Evolutionary conservation across 2,113 vertebrate genomes (phyloP), one percentile per base, ranked within the genome.

Genomic region (Tylochromis polylepis): DNA sequence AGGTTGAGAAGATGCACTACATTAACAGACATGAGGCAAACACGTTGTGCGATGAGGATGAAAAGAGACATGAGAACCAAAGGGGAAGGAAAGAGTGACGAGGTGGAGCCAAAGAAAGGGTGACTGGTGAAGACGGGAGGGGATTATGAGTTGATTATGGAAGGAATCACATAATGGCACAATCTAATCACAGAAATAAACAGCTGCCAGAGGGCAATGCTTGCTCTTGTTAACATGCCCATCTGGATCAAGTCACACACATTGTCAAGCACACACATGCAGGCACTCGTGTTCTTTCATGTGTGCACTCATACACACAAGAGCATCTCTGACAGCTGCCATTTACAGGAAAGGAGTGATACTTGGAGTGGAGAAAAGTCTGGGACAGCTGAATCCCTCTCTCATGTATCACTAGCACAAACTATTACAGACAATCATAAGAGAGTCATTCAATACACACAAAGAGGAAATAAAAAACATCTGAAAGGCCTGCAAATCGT

Each of bases 161-260:
- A 75, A 57, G 86, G 79, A 90, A 80, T 86, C 82, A 86, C 20
- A 72, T 82, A 78, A 90, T 62, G 80, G 49, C 41, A 55, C 60
- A 77, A 88, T 93, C 85, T 92, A 93, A 90, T 93, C 77, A 87
- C 62, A 80, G 77, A 87, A 86, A 90, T 70, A 87, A 88, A 91
- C 6, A 22, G 34, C 88, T 83, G 56, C 46, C 72, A 75, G 91
- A 85, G 84, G 55, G 58, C 55, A 41, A n/a, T 34, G 53, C 34
- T 81, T 57, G 27, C 55, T 86, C 16, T 81, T 87, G 87, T 84
- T 81, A 90, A 85, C 88, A 53, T 83, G 43, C 81, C 31, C 78
- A 62, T 92, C 87, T 85, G 77, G 88, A 84, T 85, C 38, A 36
- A 65, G 75, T 80, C 78, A 79, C 84, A 36, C 22, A 83, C 57